Conservation (phyloP, 2,888 invertebrate species). For the Acheta domesticus region DNA sequence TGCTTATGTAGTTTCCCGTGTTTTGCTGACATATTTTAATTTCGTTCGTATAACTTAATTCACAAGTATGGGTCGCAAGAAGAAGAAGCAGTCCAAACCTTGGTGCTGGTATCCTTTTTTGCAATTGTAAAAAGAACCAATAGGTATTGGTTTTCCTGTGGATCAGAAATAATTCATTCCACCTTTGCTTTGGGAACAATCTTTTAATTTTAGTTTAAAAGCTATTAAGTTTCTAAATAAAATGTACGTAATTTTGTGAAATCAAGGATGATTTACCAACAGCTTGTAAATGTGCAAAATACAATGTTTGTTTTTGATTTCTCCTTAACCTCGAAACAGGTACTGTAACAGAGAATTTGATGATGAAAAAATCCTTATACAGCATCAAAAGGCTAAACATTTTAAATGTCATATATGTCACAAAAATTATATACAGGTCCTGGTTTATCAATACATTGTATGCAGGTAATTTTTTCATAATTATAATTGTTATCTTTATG, state of each 20-base stretch:
- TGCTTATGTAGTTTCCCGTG: no score
- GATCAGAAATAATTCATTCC: constrained; percentile 39
- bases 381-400: constrained; percentile 99
- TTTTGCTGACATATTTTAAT: no score
- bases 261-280: no score
- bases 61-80: constrained; percentile 88
- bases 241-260: no score
- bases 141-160: constrained; percentile 39
- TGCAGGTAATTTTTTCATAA: constrained; percentile 71
- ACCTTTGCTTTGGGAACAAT: no score
- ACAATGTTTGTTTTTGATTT: constrained; percentile 29
- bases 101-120: constrained; percentile 99
- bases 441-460: constrained; percentile 97
- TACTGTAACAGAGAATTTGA: constrained; percentile 99
- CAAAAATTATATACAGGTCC: constrained; percentile 97
- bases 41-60: no score
- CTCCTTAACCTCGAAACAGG: constrained; percentile 57
- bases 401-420: constrained; percentile 99
- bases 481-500: no score
- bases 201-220: no score
- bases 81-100: constrained; percentile 99
- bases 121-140: constrained; percentile 41
- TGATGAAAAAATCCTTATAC: constrained; percentile 98
- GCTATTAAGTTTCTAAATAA: no score
- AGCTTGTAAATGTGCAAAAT: constrained; percentile 40